Percentiles rank a stretch among this genome's conserved stretches.
Conservation (phyloP, 2,797 vertebrate genomes). For the Pangasius mekongensis region DNA sequence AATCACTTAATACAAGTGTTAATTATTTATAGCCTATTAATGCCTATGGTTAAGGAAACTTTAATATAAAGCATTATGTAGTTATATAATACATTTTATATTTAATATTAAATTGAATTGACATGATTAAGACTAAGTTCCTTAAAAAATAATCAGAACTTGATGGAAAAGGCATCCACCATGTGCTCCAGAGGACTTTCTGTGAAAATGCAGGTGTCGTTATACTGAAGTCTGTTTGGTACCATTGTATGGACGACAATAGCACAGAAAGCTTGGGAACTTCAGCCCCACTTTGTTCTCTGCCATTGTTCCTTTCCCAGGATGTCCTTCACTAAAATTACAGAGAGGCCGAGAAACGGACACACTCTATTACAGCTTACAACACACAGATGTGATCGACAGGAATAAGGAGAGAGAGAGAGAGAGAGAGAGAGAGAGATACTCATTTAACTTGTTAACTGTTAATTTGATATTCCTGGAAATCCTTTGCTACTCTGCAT, state of each 20-base stretch:
- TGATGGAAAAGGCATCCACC: neutral
- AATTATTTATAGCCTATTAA: neutral
- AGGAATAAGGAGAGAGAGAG: constrained; percentile 1
- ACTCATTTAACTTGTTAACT: constrained; percentile 19
- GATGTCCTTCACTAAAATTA: constrained; percentile 75
- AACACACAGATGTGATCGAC: constrained; percentile 44
- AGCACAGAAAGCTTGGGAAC: constrained; percentile 78
- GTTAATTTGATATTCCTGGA: constrained; percentile 53
- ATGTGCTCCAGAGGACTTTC: neutral
- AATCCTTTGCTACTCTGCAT: constrained; percentile 16
- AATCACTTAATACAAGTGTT: neutral
- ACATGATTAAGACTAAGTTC: neutral
- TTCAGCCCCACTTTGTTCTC: constrained; percentile 70
- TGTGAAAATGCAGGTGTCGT: constrained; percentile 44
- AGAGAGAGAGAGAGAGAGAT: neutral
- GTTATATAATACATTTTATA: neutral
- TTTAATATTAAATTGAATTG: neutral
- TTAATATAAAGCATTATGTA: neutral
- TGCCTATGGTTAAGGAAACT: neutral
- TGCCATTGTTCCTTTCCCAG: constrained; percentile 72
- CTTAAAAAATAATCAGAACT: neutral
- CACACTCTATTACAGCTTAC: constrained; percentile 52
- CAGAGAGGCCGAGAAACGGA: constrained; percentile 64
- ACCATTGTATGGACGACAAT: constrained; percentile 74
- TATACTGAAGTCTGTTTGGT: neutral